phyloP scores from a whole-genome alignment of 2,113 vertebrate species.

The Odobenus rosmarus region DNA sequence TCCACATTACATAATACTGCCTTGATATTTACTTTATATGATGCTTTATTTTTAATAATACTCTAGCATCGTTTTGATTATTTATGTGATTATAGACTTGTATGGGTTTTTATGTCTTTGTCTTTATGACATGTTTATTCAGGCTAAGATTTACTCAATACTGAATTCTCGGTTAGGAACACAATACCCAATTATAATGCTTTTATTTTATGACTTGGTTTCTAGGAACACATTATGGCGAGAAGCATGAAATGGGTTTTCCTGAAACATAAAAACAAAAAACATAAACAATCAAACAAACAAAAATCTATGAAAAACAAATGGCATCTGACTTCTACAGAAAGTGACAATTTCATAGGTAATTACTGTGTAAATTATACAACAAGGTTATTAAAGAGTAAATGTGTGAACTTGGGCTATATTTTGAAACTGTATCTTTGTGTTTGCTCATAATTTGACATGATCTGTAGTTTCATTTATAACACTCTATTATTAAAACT shows the following conservation, averaged over 20 bases:
- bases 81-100: not conserved
- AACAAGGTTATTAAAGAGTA: not conserved
- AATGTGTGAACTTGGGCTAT: not conserved
- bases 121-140: not conserved
- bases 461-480: not conserved
- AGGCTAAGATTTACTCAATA: not conserved
- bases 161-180: not conserved
- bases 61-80: not conserved
- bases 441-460: not conserved
- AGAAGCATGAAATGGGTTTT: not conserved
- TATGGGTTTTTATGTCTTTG: not conserved
- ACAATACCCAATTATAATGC: not conserved
- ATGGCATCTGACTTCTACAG: not conserved
- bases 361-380: not conserved
- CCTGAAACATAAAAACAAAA: not conserved
- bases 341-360: not conserved
- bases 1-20: not conserved
- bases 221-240: not conserved
- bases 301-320: not conserved
- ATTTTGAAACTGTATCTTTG: conserved; percentile 10
- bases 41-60: not conserved
- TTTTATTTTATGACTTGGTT: conserved; percentile 5
- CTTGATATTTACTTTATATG: not conserved
- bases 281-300: not conserved
- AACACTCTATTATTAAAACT: not conserved